A percentile compares a stretch with the other conserved stretches of the same genome.
These are phyloP conservation scores for Hemitrygon akajei DNA, from an alignment of 2,797 vertebrate species.

Conservation along the genomic window DNA sequence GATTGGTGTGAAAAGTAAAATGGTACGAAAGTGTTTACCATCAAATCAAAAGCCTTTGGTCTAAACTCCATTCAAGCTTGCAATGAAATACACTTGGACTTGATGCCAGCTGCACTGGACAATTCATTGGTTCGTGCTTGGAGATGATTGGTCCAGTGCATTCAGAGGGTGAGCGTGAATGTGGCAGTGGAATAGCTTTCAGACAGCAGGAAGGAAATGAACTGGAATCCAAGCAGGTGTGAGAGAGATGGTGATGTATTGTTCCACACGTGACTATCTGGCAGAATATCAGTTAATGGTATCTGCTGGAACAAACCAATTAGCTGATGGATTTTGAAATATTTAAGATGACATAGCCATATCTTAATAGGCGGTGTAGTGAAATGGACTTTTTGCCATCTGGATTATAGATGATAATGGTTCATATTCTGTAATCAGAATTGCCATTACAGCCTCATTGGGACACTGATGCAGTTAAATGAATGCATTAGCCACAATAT, in stretches of 20 bases:
- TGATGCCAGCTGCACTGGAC: background rate
- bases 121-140: background rate
- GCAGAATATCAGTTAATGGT: background rate
- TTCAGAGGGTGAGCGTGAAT: background rate
- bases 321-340: background rate
- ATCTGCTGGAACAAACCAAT: too few relatives aligned
- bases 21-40: background rate
- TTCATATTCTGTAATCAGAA: background rate
- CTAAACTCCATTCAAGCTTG: background rate
- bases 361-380: background rate
- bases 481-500: background rate
- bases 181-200: background rate
- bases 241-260: background rate
- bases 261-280: background rate
- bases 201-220: too few relatives aligned
- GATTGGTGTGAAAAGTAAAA: background rate
- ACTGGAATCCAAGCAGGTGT: background rate
- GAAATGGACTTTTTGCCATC: background rate
- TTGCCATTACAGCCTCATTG: background rate
- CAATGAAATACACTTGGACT: background rate
- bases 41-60: background rate
- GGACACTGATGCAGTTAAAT: background rate
- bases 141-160: background rate
- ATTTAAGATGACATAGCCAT: background rate
- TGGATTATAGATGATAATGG: background rate